phyloP scores from a whole-genome alignment of 2,797 vertebrate species.

The Lacerta viridis region DNA sequence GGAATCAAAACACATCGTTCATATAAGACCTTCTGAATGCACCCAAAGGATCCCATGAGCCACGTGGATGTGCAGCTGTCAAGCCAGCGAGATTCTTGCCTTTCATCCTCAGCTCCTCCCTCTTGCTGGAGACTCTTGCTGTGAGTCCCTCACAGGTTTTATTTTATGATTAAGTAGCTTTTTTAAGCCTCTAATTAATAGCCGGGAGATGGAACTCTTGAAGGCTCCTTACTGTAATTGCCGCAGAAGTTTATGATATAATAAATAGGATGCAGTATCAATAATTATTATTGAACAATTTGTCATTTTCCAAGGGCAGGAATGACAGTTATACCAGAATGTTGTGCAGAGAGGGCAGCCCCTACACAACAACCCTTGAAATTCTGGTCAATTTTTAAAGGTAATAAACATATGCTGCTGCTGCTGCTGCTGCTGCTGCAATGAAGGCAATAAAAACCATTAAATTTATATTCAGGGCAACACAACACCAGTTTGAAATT shows the following conservation, averaged over 20 bases:
- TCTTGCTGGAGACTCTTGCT: neutral
- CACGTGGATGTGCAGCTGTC: neutral
- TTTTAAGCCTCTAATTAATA: slow-evolving; percentile 20
- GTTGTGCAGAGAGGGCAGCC: neutral
- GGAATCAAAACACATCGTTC: neutral
- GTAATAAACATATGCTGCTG: slow-evolving; percentile 7
- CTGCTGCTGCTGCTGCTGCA: neutral
- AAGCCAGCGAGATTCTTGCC: neutral
- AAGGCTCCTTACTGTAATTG: slow-evolving; percentile 23
- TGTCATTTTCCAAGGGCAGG: slow-evolving; percentile 20
- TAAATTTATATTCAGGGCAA: neutral
- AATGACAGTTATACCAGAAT: neutral
- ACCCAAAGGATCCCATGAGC: too few relatives aligned
- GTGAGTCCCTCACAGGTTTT: neutral
- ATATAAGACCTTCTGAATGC: neutral
- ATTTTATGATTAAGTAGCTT: slow-evolving; percentile 31
- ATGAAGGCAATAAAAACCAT: neutral
- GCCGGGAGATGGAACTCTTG: neutral
- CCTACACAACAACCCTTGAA: neutral
- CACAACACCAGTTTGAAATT: neutral
- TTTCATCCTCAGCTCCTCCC: neutral
- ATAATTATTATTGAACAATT: slow-evolving; percentile 21
- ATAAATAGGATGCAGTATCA: slow-evolving; percentile 40
- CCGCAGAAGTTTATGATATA: slow-evolving; percentile 19
- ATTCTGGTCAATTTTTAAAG: slow-evolving; percentile 1